Percentiles rank a stretch among this genome's conserved stretches.
Conservation (phyloP, 2,888 invertebrate genomes). For the Ceratothoa steindachneri region DNA sequence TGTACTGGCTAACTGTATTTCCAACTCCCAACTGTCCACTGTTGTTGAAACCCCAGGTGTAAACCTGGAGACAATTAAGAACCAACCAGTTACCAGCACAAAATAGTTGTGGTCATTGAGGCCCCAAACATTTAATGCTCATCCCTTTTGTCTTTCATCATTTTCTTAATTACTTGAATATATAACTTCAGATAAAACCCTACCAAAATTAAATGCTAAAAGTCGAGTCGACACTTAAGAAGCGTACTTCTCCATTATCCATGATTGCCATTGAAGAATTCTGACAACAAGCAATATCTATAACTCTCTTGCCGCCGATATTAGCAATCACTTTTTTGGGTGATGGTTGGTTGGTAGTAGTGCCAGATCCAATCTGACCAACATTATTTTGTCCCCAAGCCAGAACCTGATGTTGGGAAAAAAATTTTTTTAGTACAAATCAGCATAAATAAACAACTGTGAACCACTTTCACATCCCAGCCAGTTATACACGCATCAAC, state of each 20-base stretch:
- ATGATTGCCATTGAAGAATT: conserved; percentile 60
- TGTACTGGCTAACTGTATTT: conserved; percentile 59
- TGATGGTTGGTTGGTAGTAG: conserved; percentile 59
- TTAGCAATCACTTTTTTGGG: conserved; percentile 57
- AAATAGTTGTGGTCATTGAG: too few relatives aligned
- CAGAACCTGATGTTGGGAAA: conserved; percentile 50
- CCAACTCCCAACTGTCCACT: conserved; percentile 83
- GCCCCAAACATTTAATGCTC: too few relatives aligned
- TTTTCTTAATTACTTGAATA: too few relatives aligned
- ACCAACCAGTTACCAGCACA: too few relatives aligned
- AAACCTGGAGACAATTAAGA: conserved; percentile 61
- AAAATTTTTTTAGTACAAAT: background rate
- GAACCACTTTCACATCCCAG: too few relatives aligned
- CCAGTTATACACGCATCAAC: too few relatives aligned
- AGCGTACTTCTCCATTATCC: conserved; percentile 58
- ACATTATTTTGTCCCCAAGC: conserved; percentile 63
- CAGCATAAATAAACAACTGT: conserved; percentile 47
- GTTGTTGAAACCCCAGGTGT: conserved; percentile 89
- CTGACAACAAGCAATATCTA: conserved; percentile 60
- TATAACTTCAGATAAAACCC: too few relatives aligned
- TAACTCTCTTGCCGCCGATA: conserved; percentile 55
- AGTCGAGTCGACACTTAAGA: background rate
- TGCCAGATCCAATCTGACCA: conserved; percentile 60
- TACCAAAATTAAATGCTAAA: background rate
- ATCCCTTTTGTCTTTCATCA: too few relatives aligned